These are phyloP conservation scores for Gibbula magus DNA, from an alignment of 2,888 invertebrate genomes.

Conservation along the genomic window DNA sequence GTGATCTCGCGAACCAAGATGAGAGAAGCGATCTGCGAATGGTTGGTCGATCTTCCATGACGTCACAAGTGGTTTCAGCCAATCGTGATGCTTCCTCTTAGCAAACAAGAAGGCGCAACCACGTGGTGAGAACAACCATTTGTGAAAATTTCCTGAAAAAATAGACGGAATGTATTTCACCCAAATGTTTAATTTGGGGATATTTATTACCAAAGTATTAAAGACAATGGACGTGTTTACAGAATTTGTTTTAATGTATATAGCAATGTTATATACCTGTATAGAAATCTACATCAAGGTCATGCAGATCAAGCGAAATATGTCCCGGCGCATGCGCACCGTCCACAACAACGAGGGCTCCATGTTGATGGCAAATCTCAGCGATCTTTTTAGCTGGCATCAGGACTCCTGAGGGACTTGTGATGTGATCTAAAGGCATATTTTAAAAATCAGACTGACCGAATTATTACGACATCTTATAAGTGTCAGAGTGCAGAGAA, in stretches of 20 bases:
- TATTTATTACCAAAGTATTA: no score
- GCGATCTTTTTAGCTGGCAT: constrained; percentile 65
- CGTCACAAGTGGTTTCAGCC: constrained; percentile 52
- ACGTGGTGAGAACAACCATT: constrained; percentile 69
- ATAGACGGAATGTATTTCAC: no score
- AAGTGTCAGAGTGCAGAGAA: no score
- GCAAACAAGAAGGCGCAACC: constrained; percentile 68
- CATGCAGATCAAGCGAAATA: constrained; percentile 56
- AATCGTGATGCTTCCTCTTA: constrained; percentile 45
- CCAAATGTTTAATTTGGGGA: no score
- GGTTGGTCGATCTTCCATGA: no score
- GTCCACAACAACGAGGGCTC: constrained; percentile 64
- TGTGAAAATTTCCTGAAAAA: constrained; percentile 69
- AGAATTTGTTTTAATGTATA: no score
- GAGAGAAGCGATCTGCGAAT: constrained; percentile 43
- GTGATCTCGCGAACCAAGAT: constrained; percentile 57
- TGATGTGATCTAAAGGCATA: constrained; percentile 64
- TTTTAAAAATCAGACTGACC: no score
- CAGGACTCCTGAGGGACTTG: constrained; percentile 62
- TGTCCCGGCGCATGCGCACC: constrained; percentile 73
- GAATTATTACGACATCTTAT: no score
- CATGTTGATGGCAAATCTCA: constrained; percentile 57
- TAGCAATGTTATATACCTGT: constrained; percentile 60
- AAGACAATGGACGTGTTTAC: no score
- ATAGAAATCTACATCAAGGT: constrained; percentile 67